These are phyloP conservation scores for Chymomyza costata DNA, from an alignment of 1,140 invertebrate genomes.

Conservation along the genomic window DNA sequence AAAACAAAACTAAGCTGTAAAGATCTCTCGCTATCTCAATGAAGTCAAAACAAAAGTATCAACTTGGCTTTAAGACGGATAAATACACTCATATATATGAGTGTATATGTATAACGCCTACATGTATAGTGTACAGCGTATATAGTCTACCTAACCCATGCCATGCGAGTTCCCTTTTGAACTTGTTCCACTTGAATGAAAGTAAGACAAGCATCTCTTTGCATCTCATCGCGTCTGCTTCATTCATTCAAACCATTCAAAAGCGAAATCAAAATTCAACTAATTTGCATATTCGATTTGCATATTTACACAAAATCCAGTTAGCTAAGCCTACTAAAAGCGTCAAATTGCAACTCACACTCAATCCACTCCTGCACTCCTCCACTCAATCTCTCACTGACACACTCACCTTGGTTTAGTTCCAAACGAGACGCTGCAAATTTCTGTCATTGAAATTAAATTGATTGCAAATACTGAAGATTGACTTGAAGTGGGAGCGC, in stretches of 20 bases:
- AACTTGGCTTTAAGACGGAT: too few species aligned
- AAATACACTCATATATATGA: too few species aligned
- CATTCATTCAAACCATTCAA: constrained; percentile 31
- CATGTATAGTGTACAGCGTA: too few species aligned
- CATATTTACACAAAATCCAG: constrained; percentile 65
- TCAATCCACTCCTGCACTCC: not conserved
- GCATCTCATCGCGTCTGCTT: constrained; percentile 37
- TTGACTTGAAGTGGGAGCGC: constrained; percentile 58
- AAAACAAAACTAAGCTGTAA: too few species aligned
- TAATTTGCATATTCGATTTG: constrained; percentile 73
- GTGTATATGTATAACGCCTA: too few species aligned
- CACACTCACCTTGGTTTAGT: not conserved
- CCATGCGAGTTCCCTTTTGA: too few species aligned
- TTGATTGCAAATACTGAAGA: constrained; percentile 73
- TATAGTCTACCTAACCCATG: too few species aligned
- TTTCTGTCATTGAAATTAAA: constrained; percentile 71
- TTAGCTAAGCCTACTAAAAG: constrained; percentile 24
- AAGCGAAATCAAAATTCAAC: constrained; percentile 68
- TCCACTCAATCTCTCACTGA: not conserved
- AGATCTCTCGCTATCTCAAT: too few species aligned
- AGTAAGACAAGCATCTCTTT: constrained; percentile 28
- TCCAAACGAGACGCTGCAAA: constrained; percentile 33
- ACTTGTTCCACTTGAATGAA: constrained; percentile 38
- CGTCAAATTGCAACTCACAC: not conserved
- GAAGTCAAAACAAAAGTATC: too few species aligned